Conservation (phyloP, 2,113 vertebrate species). For the Alces alces region DNA sequence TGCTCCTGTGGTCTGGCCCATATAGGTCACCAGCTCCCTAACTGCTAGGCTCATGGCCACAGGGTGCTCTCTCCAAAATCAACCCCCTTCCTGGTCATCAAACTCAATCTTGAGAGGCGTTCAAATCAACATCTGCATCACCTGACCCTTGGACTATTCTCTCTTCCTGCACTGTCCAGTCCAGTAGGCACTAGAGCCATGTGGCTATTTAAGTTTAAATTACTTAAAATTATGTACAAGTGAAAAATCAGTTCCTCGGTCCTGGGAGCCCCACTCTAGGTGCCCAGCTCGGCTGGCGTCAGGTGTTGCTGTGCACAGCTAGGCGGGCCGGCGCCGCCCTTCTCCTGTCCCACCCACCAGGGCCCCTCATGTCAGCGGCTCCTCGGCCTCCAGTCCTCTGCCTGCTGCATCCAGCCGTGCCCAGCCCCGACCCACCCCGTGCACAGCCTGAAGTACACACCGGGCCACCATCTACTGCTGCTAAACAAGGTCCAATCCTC, state of each 20-base stretch:
- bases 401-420: background rate
- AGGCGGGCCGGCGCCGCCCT: background rate
- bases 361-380: background rate
- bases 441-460: background rate
- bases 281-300: background rate
- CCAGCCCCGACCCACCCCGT: background rate
- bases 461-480: background rate
- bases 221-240: background rate
- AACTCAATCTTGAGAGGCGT: too few species aligned
- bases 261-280: background rate
- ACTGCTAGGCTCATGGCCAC: background rate
- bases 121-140: background rate
- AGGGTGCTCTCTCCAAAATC: background rate
- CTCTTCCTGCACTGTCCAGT: rapidly evolving
- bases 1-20: background rate
- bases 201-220: background rate
- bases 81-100: background rate
- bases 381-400: background rate
- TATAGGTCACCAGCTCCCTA: background rate
- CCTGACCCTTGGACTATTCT: background rate
- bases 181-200: background rate
- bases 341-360: background rate
- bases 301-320: background rate
- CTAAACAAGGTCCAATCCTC: background rate
- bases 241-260: background rate